Evolutionary conservation across 2,797 vertebrate genomes (phyloP).

Genomic region (Lithobates pipiens): DNA sequence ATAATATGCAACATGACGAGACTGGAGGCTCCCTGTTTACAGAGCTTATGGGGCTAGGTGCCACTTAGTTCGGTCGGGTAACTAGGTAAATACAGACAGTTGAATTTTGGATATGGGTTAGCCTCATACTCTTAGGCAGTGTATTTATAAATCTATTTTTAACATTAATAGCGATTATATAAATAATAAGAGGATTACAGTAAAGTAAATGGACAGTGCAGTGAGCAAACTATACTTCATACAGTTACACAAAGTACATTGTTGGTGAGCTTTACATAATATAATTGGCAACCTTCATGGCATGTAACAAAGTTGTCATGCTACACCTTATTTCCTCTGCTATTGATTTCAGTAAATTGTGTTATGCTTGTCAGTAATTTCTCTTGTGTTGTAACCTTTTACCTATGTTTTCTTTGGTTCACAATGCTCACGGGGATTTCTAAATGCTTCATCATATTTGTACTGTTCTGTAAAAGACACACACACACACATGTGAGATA

Average conservation of each 20-base stretch:
- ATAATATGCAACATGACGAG: neutral
- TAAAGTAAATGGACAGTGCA: neutral
- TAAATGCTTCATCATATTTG: too few species aligned
- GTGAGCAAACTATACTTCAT: constrained; percentile 8
- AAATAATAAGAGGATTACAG: constrained; percentile 28
- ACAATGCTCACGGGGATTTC: neutral
- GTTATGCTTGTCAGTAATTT: neutral
- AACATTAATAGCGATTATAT: constrained; percentile 1
- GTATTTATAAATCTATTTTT: constrained; percentile 35
- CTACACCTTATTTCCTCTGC: neutral
- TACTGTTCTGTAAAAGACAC: neutral
- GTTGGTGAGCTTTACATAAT: neutral
- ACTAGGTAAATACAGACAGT: constrained; percentile 37
- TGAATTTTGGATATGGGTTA: neutral
- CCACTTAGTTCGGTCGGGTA: constrained; percentile 3
- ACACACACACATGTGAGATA: too few species aligned
- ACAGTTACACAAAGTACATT: neutral
- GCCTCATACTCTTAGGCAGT: constrained; percentile 17
- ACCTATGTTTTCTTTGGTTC: neutral
- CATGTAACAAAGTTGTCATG: neutral
- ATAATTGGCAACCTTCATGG: neutral
- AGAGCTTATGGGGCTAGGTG: constrained; percentile 1
- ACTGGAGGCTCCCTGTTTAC: neutral
- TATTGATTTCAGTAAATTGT: neutral
- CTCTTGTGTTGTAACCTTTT: neutral